phyloP scores from a whole-genome alignment of 2,797 vertebrate genomes.

The Galagoides demidoff region DNA sequence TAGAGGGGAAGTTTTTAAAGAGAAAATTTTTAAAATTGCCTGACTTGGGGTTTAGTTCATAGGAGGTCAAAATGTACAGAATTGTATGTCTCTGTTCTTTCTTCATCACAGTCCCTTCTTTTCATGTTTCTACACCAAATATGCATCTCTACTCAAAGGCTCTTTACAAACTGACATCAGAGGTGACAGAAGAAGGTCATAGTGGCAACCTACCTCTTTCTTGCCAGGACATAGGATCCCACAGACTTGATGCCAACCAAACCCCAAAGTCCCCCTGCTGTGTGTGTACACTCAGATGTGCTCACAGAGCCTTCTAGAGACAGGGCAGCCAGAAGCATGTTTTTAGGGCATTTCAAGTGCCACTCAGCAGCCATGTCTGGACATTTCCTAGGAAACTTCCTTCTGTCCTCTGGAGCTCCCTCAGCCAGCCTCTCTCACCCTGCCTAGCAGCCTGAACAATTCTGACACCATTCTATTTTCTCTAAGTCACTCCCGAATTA shows the following conservation, averaged over 20 bases:
- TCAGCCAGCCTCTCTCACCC: neutral
- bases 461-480: neutral
- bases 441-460: neutral
- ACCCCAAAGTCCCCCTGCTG: neutral
- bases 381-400: neutral
- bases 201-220: neutral
- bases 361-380: neutral
- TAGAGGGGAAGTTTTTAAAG: neutral
- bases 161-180: neutral
- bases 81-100: neutral
- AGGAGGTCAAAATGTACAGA: neutral
- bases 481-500: neutral
- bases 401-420: neutral
- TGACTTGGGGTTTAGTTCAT: neutral
- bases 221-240: neutral
- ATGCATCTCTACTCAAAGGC: neutral
- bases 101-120: neutral
- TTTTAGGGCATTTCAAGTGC: neutral
- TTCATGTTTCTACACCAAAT: neutral
- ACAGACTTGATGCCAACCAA: neutral
- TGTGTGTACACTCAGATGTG: neutral
- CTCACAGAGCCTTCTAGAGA: neutral
- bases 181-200: neutral
- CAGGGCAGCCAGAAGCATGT: neutral
- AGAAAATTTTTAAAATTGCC: constrained; percentile 26